Base-by-base conservation (phyloP, 2,113 vertebrate genomes). In the Sprattus sprattus region DNA sequence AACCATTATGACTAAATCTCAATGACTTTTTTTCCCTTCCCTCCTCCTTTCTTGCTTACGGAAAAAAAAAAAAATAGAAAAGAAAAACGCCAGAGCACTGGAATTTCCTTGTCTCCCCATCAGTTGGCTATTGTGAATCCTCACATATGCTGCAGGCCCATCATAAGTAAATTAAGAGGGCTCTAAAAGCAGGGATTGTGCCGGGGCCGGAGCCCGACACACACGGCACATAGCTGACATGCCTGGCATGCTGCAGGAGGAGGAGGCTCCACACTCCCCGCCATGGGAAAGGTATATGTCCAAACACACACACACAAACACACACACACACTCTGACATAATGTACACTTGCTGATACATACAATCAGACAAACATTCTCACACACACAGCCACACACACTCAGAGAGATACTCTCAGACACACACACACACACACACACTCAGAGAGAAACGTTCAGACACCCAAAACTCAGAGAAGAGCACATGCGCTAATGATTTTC, bases 1-100 rank as follows among this genome's bases (percentile, higher is more conserved):
- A 98, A 96, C 96, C 96, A 97, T 97, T 98, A 98, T 96, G 96
- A 97, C 95, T 93, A 95, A 94, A 95, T 96, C 96, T 97, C 95
- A 99, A 97, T 96, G 94, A 95, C 94, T 97, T 97, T 96, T 96
- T 96, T 93, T 97, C 97, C 96, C 91, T 95, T 93, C 91, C 78
- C 49, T 84, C 22, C 85, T 78, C 22, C 91, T 91, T 86, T 95
- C 95, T 94, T 95, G 94, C 93, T 92, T 39, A 39, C 94, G 28
- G 57, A 64, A 15, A 13, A 32, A 39, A 39, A 39, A 39, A 78
- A 78, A 78, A 39, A 44, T 13, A 13, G 28, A 75, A 39, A 78
- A 32, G 28, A 78, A 39, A 92, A 93, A 95, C 91, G 91, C 92
- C 91, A 92, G 94, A 97, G 95, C 93, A 98, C 96, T 97, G 96